Evolutionary conservation across 1,140 invertebrate genomes (phyloP), one percentile per base, ranked within the genome.

Genomic region (Drosophila pandora): DNA sequence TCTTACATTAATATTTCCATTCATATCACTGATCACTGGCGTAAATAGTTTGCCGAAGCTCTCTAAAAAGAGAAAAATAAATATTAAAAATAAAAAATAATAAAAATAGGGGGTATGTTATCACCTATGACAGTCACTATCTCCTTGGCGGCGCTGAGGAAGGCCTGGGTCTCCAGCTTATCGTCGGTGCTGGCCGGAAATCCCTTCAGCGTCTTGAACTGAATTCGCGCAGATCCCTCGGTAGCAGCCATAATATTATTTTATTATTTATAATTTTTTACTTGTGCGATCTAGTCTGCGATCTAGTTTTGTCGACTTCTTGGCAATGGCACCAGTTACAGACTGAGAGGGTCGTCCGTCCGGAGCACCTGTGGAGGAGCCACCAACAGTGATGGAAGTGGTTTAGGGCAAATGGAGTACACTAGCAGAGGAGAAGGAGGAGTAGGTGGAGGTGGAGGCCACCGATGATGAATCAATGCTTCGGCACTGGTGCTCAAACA

Each of bases 1-100:
- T 17, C 17, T 81, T 93, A 96, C 95, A 81, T 94, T 93, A 78
- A 96, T 94, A 91, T 96, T 96, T 78, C 94, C 94, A 90, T 94
- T 93, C 93, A 96, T 95, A 79, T 96, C 95, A 92, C 94, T 94
- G 82, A 94, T 95, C 21, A 96, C 93, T 10, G 95, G 94, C 41
- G 94, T 93, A 89, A 96, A 96, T 3, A 95, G 90, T 92, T 94
- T 95, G 61, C 95, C 95, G 89, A 96, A 94, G 85, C 93, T 93
- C 82, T 95, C 95, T 96, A 62, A 10, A 30, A 30, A 39, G 12
- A 41, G 4, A 12, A 22, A 30, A 55, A 13, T 0, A 37, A 34
- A 61, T 2, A 54, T 37, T 25, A 9, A 39, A 64, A 17, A 57
- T 6, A 13, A 9, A 39, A 64, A 17, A 57, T 6, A 13, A 56